Base-by-base conservation (phyloP, 1,140 invertebrate species). In the Tetranychus cinnabarinus region DNA sequence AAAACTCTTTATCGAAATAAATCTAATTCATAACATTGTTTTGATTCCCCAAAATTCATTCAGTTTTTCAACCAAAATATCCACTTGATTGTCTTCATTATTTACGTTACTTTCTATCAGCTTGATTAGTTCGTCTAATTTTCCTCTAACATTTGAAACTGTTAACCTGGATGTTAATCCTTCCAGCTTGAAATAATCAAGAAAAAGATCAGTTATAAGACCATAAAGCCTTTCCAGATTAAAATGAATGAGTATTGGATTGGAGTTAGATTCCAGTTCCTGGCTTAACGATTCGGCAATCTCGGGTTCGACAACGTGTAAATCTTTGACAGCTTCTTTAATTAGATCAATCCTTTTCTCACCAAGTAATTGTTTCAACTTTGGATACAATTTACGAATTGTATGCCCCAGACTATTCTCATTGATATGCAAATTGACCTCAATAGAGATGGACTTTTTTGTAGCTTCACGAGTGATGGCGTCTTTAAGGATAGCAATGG, bases 401-500 rank as follows among this genome's bases (percentile, higher is more conserved):
- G 82, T 80, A 66, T 79, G 77, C 34, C 75, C 71, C 55, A 85
- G 75, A 65, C 81, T 82, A 31, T 79, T 77, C 35, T 85, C 82
- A 67, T 79, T 79, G 5, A 79, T 70, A 63, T 78, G 75, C 76
- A 65, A 57, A 70, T 69, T 23, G 36, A 86, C 80, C 48, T 84
- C 81, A 1, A 88, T 72, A 68, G 80, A 78, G 45, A 85, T 84
- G 72, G 88, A 86, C 67, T 83, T 83, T 68, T 82, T 85, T 0
- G 85, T 88, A 1, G 85, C 87, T 74, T 90, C 83, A 68, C 82
- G 83, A 0, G 83, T 85, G 1, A 91, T 69, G 62, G 84, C 78
- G 70, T 90, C 86, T 71, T 87, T 84, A 4, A 91, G 70, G 55
- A 88, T 86, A 54, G 84, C 83, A 57, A 90, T 86, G 0, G 83